Evolutionary conservation across 2,113 vertebrate genomes (phyloP), one percentile per base, ranked within the genome.

Genomic region (Macrotus californicus): DNA sequence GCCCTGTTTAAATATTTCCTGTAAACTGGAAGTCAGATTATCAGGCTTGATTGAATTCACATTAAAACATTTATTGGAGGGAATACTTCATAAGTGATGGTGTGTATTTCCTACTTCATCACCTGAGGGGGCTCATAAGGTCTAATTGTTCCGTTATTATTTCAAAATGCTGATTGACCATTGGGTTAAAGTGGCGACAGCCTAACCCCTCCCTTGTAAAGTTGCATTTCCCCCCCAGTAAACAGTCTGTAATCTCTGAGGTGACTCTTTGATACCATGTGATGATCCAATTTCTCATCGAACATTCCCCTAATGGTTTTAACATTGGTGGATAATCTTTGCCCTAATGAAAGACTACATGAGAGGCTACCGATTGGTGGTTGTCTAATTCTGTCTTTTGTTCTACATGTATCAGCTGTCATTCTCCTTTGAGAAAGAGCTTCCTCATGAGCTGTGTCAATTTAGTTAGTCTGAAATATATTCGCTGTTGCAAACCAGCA

Each of bases 381-480:
- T 88, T 93, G 95, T 91, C 67, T 50, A 84, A 93, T 64, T 75
- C n/a, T 46, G 3, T 80, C 69, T 90, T 89, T 82, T 0, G 6
- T 86, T 69, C 67, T 95, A 41, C 41, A 24, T 69, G 81, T 82
- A 41, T 72, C 29, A 91, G 52, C 31, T 91, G n/a, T 59, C 73
- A 73, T 72, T 94, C n/a, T 69, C 36, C n/a, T 79, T 89, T 86
- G 73, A 87, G 59, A 77, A 96, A 70, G n/a, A 43, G 18, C 29
- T 54, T 96, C 94, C 82, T 94, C 36, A 85, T 85, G n/a, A 92
- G 48, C 77, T 54, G 69, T 39, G n/a, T 67, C 50, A 82, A 54
- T 70, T 91, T 85, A 34, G 61, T 91, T 95, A 70, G 67, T 77
- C 72, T 70, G 56, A 94, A 91, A 90, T 88, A 48, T 67, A 94